Conservation (phyloP, 2,113 vertebrate genomes). For the Copsychus sechellarum region DNA sequence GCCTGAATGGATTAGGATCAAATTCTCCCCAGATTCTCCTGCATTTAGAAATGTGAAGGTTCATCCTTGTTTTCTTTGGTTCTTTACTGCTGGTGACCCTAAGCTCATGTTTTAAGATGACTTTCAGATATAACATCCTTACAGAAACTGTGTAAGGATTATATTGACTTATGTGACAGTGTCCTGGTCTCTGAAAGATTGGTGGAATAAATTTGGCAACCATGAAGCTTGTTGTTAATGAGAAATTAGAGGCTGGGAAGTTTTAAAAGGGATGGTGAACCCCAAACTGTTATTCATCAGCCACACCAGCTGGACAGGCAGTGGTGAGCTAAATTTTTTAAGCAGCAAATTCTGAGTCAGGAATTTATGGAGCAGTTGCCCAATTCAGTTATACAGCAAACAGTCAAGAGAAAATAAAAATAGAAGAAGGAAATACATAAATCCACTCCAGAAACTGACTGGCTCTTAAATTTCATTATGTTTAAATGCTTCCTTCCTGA, state of each 20-base stretch:
- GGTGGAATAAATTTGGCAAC: not conserved
- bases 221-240: not conserved
- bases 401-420: slow-evolving; percentile 15
- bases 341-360: not conserved
- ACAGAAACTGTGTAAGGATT: not conserved
- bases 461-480: not conserved
- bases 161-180: not conserved
- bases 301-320: slow-evolving; percentile 3
- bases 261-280: not conserved
- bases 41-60: not conserved
- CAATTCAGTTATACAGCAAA: not conserved
- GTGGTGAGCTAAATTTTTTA: not conserved
- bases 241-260: slow-evolving; percentile 1
- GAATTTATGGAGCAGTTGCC: not conserved
- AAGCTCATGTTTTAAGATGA: not conserved
- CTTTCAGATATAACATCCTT: not conserved
- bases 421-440: not conserved
- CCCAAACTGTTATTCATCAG: slow-evolving; percentile 3
- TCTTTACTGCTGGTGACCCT: not conserved
- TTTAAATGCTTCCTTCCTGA: not conserved
- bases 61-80: not conserved
- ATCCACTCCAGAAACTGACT: not conserved
- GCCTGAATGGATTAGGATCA: not conserved
- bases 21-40: not conserved
- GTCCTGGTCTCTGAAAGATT: not conserved